Evolutionary conservation across 64 coral and sea anemone species (phyloP).

Genomic region (Stichodactyla helianthus): DNA sequence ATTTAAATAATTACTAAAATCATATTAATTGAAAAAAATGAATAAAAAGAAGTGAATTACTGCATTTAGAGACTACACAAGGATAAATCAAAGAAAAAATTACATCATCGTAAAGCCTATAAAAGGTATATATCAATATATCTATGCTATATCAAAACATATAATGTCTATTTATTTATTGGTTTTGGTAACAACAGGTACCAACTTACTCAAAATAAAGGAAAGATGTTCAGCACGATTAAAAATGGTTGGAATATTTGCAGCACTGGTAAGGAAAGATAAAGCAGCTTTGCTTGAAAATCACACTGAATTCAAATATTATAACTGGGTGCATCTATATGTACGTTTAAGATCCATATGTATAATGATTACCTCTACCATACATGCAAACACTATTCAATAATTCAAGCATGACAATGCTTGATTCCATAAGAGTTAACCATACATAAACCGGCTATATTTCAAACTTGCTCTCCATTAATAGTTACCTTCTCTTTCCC

Average conservation of each 20-base stretch:
- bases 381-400: background rate
- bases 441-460: background rate
- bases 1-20: too few species aligned
- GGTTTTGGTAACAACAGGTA: constrained; percentile 2
- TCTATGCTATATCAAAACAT: background rate
- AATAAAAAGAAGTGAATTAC: background rate
- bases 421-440: constrained; percentile 4
- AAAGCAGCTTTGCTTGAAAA: background rate
- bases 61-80: background rate
- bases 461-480: background rate
- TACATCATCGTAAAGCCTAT: background rate
- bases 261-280: background rate
- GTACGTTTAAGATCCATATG: background rate
- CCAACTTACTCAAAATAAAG: background rate
- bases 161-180: background rate
- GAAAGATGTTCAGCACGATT: background rate
- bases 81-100: background rate
- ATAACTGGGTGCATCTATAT: background rate
- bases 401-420: background rate
- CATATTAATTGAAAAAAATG: too few species aligned
- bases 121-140: background rate
- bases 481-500: background rate
- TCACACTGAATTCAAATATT: background rate
- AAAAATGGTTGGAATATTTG: background rate
- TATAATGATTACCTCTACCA: background rate